Evolutionary conservation across 2,888 invertebrate genomes (phyloP), one percentile per base, ranked within the genome.

Genomic region (Hipparchia sbordonii): DNA sequence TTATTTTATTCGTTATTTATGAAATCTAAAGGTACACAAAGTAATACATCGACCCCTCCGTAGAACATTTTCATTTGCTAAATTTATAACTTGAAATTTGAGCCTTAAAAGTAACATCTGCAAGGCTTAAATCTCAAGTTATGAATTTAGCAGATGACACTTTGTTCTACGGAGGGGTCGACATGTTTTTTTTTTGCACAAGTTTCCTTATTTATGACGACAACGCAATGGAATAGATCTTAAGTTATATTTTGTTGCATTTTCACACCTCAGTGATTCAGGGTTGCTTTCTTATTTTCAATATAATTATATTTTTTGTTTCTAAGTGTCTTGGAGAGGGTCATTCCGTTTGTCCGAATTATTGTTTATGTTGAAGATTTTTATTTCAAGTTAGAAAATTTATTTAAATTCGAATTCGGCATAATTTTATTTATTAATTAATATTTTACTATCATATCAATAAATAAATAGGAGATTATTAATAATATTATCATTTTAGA

Each of bases 391-490:
- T 74, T 68, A 70, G 63, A 72, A 57, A 74, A 69, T 71, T 76
- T 75, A 73, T 76, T 75, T 73, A 65, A 71, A 68, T 60, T 67
- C n/a, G 52, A 46, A 68, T 74, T 71, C 48, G 73, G 63, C 62
- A 67, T 79, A 79, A 76, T 76, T 78, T 81, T 77, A 60, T 74
- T 74, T 78, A 77, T 81, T 77, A 77, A 77, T 77, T 80, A 80
- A 82, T 23, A 80, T 78, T 78, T 83, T 82, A 75, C 33, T 81
- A 84, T 82, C 89, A 89, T 89, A 90, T 90, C 89, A 89, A 79
- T 85, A 79, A 73, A 75, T 82, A 79, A 73, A 77, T 82, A 79
- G 78, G 77, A 79, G 71, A 67, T 74, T 74, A 71, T 70, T 62
- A 74, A 54, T 60, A 76, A 78, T 82, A 82, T 85, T 83, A 82